Evolutionary conservation across 35 echinoderm and acorn worm species (phyloP).

Genomic region (Hemicentrotus pulcherrimus): DNA sequence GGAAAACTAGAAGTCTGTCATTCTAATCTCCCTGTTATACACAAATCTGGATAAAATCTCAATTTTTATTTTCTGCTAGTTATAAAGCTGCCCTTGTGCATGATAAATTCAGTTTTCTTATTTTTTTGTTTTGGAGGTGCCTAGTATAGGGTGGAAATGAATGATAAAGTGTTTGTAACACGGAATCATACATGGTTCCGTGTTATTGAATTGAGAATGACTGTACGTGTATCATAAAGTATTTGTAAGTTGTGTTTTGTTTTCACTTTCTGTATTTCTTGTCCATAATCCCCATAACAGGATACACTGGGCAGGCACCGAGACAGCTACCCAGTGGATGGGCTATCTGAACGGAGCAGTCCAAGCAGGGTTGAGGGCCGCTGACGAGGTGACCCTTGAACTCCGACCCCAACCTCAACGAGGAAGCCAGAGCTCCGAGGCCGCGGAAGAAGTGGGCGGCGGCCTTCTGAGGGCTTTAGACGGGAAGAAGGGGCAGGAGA

Average conservation of each 20-base stretch:
- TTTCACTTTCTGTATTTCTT: background rate
- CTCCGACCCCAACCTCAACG: slow-evolving; percentile 46
- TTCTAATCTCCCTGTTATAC: no score
- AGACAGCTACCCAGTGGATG: slow-evolving; percentile 77
- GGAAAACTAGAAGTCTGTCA: no score
- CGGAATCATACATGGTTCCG: no score
- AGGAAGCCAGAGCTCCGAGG: background rate
- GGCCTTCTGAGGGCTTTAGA: background rate
- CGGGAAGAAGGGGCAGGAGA: background rate
- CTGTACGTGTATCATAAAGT: no score
- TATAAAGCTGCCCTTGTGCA: no score
- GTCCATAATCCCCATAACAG: slow-evolving; percentile 40
- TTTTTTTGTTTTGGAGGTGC: no score
- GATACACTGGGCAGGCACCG: slow-evolving; percentile 95
- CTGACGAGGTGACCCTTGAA: slow-evolving; percentile 72
- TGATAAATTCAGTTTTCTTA: no score
- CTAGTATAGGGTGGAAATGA: no score
- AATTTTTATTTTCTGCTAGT: no score
- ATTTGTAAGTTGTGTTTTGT: background rate
- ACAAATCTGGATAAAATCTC: no score
- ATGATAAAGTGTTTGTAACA: no score
- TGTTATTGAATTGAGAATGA: no score
- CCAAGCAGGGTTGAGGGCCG: slow-evolving; percentile 85
- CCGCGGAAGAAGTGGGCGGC: background rate
- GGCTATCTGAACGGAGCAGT: slow-evolving; percentile 94